Base-by-base conservation (phyloP, 2,888 invertebrate species). In the Idaea biselata region DNA sequence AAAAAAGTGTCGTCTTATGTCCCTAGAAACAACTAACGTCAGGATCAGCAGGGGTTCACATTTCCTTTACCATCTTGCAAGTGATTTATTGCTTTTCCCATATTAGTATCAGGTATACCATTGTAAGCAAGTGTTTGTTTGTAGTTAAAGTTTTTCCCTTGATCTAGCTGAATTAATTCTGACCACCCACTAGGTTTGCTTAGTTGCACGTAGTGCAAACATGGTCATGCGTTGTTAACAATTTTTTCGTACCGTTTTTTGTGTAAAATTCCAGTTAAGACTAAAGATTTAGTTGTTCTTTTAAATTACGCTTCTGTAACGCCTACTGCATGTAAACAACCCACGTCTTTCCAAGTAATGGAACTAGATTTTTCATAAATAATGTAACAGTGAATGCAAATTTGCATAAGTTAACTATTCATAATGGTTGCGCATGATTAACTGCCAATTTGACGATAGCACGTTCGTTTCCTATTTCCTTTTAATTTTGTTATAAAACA, bases 341-440 rank as follows among this genome's bases (percentile, higher is more conserved):
- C 6, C 44, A 44, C 44, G 11, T 44, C 44, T 44, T 44, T 44
- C 44, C 11, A 44, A 44, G 44, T 44, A 44, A 44, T 44, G 7
- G 44, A 57, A 57, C 57, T 18, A 18, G 18, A 18, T 18, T 57
- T 57, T 63, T 59, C 59, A 69, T 63, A 61, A 61, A 66, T 68
- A 68, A 64, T 65, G 61, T 67, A 69, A 64, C 65, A 64, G 69
- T 68, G 68, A 74, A 71, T 63, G 69, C 58, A 63, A 44, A 69
- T 69, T 73, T 70, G 67, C 71, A 72, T 74, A 72, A 66, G 31
- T 65, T 63, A 63, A 60, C 57, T 72, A 67, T 68, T 63, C 68
- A 67, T 72, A 70, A 70, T 63, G 33, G 69, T 72, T 63, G 68
- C 59, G 73, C 72, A 62, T 71, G 69, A 71, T 69, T 61, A 60